Evolutionary conservation across 2,113 vertebrate genomes (phyloP).

Genomic region (Elephas maximus): DNA sequence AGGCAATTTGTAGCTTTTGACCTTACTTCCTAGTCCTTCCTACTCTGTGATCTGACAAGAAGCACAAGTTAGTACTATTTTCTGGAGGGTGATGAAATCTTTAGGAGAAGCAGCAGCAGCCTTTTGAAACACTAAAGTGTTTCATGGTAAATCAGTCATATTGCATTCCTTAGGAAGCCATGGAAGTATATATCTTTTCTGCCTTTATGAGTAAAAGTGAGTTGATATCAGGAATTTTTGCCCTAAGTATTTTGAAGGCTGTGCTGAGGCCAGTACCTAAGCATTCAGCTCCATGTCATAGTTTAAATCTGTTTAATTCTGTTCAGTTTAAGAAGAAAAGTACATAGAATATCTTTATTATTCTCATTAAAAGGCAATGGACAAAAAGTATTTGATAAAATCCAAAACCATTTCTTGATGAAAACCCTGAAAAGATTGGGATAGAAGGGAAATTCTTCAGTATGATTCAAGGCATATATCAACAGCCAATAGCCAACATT

Average conservation of each 20-base stretch:
- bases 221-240: background rate
- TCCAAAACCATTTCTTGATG: no score
- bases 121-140: background rate
- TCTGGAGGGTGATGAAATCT: background rate
- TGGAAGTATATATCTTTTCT: background rate
- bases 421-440: no score
- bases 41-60: background rate
- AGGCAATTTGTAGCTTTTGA: background rate
- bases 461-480: no score
- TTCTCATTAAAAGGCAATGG: background rate
- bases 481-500: no score
- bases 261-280: background rate
- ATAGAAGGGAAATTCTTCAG: no score
- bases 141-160: background rate
- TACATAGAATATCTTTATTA: background rate
- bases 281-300: background rate
- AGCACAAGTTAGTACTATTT: background rate
- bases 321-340: conserved; percentile 6
- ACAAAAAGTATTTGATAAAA: no score
- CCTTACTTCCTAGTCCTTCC: background rate
- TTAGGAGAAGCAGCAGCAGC: background rate
- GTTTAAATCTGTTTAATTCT: background rate
- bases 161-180: background rate
- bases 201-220: conserved; percentile 12
- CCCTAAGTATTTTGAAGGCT: background rate